Evolutionary conservation across 2,888 invertebrate genomes (phyloP).

Genomic region (Acrobasis suavella): DNA sequence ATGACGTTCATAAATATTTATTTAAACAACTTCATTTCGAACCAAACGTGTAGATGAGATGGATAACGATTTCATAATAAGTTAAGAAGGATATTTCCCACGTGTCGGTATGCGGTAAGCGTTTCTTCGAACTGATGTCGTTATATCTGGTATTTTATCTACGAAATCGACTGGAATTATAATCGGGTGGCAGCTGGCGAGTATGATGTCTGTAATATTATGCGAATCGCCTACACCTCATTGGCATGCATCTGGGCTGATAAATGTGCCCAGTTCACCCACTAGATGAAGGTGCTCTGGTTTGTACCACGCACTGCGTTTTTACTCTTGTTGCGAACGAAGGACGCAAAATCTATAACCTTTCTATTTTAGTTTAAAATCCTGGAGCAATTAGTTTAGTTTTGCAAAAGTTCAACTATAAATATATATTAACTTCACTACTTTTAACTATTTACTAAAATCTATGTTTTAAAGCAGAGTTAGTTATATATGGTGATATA

Average conservation of each 20-base stretch:
- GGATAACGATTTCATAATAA: slow-evolving; percentile 15
- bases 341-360: neutral
- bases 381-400: no score
- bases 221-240: slow-evolving; percentile 44
- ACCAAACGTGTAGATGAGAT: slow-evolving; percentile 11
- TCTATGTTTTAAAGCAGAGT: no score
- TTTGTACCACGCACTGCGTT: slow-evolving; percentile 19
- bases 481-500: no score
- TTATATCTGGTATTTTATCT: slow-evolving; percentile 16
- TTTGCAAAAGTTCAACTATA: no score
- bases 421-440: no score
- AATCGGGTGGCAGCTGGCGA: slow-evolving; percentile 18
- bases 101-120: slow-evolving; percentile 9
- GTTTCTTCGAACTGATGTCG: slow-evolving; percentile 8
- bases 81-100: slow-evolving; percentile 16
- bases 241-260: slow-evolving; percentile 67
- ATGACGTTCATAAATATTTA: neutral
- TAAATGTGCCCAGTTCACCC: slow-evolving; percentile 50
- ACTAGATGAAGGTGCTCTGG: slow-evolving; percentile 45
- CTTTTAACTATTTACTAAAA: no score
- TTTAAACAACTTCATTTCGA: slow-evolving; percentile 11
- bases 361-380: neutral
- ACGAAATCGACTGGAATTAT: slow-evolving; percentile 11
- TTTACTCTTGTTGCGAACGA: neutral
- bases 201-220: slow-evolving; percentile 16